Evolutionary conservation across 1,140 invertebrate genomes (phyloP).

Genomic region (Drosophila baimaii): DNA sequence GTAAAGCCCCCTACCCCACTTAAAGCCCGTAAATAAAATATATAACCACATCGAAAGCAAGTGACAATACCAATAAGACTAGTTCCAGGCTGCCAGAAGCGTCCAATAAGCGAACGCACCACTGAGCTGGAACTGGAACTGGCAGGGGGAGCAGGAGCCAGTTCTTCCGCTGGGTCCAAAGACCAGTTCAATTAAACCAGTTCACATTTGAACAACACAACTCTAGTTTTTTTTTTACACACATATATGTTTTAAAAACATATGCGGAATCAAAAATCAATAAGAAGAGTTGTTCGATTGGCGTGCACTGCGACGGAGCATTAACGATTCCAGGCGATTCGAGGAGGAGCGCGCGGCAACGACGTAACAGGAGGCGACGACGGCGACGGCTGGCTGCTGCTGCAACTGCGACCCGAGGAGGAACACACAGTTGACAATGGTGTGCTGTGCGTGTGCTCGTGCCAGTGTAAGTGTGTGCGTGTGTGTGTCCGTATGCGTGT

Average conservation of each 20-base stretch:
- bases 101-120: background rate
- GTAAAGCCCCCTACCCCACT: background rate
- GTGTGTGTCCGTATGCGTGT: constrained; percentile 14
- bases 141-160: background rate
- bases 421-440: constrained; percentile 32
- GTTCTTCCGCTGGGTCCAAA: constrained; percentile 23
- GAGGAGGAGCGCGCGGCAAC: constrained; percentile 2
- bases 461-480: constrained; percentile 16
- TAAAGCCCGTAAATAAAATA: background rate
- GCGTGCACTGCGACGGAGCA: background rate
- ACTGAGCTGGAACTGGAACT: constrained; percentile 8
- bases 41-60: background rate
- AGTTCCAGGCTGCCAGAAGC: background rate
- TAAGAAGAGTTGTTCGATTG: constrained; percentile 17
- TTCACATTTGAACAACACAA: constrained; percentile 41
- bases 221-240: constrained; percentile 52
- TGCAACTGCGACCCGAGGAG: constrained; percentile 14
- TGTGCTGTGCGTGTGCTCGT: constrained; percentile 30
- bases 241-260: constrained; percentile 68
- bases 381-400: constrained; percentile 13
- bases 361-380: constrained; percentile 19
- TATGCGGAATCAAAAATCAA: constrained; percentile 51
- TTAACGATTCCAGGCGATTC: constrained; percentile 2
- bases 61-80: background rate
- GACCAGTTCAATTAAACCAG: constrained; percentile 37